Base-by-base conservation (phyloP, 2,113 vertebrate genomes). In the Myrmecophaga tridactyla region DNA sequence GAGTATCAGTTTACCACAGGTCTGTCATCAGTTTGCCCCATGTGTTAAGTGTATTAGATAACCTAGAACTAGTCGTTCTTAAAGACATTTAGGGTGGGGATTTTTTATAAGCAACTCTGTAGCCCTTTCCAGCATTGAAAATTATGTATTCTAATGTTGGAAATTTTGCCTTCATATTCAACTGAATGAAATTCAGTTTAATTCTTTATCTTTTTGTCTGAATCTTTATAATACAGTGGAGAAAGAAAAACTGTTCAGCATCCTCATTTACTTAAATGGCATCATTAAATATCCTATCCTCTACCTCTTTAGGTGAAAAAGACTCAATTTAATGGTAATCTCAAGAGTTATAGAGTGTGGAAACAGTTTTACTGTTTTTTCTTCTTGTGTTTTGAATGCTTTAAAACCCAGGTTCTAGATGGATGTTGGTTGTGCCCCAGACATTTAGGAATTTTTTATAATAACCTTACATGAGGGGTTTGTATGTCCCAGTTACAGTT, bases 1-100 rank as follows among this genome's bases (percentile, higher is more conserved):
- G 97, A 97, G 92, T 94, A 96, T 97, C 96, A 81, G 0, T 96
- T 96, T 92, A 78, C 89, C 51, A 80, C 95, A 97, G 97, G 96
- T 97, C 90, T 97, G 97, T 97, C 73, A 31, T 95, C 82, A 51
- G 34, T 84, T 92, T 23, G 27, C 53, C 60, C 56, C 82, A 43
- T 80, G 51, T 89, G 92, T 86, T 95, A 94, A 92, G 70, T 77
- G 31, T 90, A 80, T 95, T 94, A 80, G 90, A 95, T 90, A 95
- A 95, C 56, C 62, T 78, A 83, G 63, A 96, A 76, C 67, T 48
- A 90, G 92, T 96, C 56, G 43, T 93, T 94, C 87, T 94, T 86
- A 87, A 95, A 90, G 91, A 95, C 51, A 43, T 11, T 39, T 18
- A 15, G 73, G 83, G 69, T 62, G 69, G 53, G 60, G 70, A 62